phyloP scores from a whole-genome alignment of 1,140 invertebrate species.

The Mizuhopecten yessoensis region DNA sequence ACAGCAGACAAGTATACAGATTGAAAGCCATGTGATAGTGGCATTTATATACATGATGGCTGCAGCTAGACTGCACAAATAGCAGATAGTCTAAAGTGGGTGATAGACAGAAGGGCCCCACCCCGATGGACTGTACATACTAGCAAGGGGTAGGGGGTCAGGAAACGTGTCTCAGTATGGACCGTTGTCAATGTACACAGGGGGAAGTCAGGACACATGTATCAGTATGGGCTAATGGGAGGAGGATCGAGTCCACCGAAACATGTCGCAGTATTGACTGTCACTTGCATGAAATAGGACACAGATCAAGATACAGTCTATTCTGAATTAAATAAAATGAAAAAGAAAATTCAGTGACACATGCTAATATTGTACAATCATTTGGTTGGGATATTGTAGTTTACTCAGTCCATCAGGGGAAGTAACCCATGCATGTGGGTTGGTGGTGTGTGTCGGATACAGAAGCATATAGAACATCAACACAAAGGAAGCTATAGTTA shows the following conservation, averaged over 20 bases:
- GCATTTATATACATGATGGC: background rate
- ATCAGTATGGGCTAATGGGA: background rate
- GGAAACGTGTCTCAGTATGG: background rate
- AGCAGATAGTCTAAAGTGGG: background rate
- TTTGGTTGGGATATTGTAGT: too few species aligned
- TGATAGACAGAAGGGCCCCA: background rate
- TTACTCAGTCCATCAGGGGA: slow-evolving; percentile 10
- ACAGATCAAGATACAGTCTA: background rate
- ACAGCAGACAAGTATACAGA: background rate
- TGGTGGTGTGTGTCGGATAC: background rate
- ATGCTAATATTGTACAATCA: too few species aligned
- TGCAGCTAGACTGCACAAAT: background rate
- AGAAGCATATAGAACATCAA: slow-evolving; percentile 1
- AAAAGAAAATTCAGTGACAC: too few species aligned
- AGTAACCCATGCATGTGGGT: background rate
- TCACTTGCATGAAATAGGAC: too few species aligned
- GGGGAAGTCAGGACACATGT: too few species aligned
- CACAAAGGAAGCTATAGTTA: slow-evolving; percentile 20
- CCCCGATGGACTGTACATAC: background rate
- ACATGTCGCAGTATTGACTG: background rate
- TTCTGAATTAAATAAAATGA: background rate
- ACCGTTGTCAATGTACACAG: background rate
- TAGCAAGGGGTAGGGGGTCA: too few species aligned
- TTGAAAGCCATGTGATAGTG: background rate
- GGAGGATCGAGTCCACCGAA: background rate